Evolutionary conservation across 2,797 vertebrate species (phyloP).

Genomic region (Mormyrops boulengeri): DNA sequence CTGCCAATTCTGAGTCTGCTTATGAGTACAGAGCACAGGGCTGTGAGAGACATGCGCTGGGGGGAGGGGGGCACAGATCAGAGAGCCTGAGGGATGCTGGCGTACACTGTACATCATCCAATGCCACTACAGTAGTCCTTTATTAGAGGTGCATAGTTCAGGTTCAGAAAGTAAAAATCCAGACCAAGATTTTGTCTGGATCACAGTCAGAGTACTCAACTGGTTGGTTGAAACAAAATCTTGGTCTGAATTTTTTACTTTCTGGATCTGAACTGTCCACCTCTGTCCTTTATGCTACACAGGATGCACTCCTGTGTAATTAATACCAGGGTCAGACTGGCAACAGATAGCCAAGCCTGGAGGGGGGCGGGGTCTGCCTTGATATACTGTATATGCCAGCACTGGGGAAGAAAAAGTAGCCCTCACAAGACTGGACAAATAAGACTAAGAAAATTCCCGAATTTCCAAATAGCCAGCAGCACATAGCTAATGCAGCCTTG

Average conservation of each 20-base stretch:
- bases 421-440: background rate
- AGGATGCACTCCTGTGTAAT: background rate
- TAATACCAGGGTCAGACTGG: background rate
- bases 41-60: background rate
- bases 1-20: background rate
- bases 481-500: background rate
- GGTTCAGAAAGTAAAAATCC: background rate
- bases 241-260: background rate
- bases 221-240: background rate
- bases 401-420: background rate
- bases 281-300: background rate
- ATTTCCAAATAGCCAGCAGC: background rate
- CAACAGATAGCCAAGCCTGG: background rate
- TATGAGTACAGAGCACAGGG: background rate
- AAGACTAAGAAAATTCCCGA: background rate
- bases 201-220: background rate
- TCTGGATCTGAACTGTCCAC: background rate
- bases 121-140: background rate
- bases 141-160: background rate
- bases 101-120: background rate
- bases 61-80: background rate
- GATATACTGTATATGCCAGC: background rate
- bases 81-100: background rate
- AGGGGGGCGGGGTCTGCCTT: background rate
- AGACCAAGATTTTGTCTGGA: background rate